Percentiles rank a stretch among this genome's conserved stretches.
phyloP scores from a whole-genome alignment of 2,113 vertebrate genomes.

The Epinephelus fuscoguttatus region DNA sequence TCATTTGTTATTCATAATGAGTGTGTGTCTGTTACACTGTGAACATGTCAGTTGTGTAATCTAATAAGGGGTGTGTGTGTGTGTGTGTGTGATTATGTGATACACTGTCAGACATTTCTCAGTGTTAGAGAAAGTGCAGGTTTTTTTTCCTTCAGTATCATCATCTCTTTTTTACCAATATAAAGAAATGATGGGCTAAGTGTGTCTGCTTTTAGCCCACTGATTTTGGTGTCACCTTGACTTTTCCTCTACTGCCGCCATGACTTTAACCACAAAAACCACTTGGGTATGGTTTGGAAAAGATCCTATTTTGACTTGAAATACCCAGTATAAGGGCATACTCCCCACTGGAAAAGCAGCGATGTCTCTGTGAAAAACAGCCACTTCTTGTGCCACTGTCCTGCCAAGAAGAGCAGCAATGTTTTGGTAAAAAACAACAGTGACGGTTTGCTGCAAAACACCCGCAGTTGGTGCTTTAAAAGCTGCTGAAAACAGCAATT shows the following conservation, averaged over 20 bases:
- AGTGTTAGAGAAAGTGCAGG: not conserved
- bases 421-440: no score
- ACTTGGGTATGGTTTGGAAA: no score
- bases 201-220: not conserved
- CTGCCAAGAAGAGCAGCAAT: no score
- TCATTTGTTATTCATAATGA: constrained; percentile 61
- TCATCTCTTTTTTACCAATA: not conserved
- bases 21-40: constrained; percentile 12
- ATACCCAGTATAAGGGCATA: no score
- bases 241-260: not conserved
- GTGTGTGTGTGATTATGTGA: constrained; percentile 15
- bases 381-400: no score
- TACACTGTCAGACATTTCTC: constrained; percentile 9
- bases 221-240: not conserved
- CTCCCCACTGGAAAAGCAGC: no score
- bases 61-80: constrained; percentile 10
- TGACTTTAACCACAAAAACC: not conserved
- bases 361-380: no score
- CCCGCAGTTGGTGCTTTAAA: no score
- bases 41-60: constrained; percentile 35
- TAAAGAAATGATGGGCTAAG: not conserved
- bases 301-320: no score
- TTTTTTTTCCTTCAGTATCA: not conserved
- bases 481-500: no score
- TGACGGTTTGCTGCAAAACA: no score